Conservation (phyloP, 2,888 invertebrate species). For the Melieria picta region DNA sequence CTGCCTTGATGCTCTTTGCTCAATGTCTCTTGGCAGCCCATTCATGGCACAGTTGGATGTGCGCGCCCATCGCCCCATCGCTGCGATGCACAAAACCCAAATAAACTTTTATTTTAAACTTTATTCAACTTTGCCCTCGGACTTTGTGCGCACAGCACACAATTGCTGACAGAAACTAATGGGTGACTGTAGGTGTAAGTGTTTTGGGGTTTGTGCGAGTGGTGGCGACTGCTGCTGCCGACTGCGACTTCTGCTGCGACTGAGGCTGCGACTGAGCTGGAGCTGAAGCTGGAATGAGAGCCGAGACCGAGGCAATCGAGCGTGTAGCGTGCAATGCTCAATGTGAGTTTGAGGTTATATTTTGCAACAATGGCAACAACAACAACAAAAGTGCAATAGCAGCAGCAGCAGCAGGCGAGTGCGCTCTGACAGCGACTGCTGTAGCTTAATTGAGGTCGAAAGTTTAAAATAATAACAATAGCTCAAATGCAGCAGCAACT, state of each 20-base stretch:
- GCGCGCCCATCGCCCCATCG: background rate
- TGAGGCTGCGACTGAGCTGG: too few species aligned
- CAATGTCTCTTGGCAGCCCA: background rate
- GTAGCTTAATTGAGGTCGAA: slow-evolving; percentile 63
- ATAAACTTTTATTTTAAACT: slow-evolving; percentile 47
- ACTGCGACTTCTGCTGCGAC: too few species aligned
- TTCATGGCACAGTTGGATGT: slow-evolving; percentile 24
- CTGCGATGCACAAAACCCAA: background rate
- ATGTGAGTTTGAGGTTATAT: slow-evolving; percentile 27
- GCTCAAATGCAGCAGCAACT: slow-evolving; percentile 35
- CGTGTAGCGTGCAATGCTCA: too few species aligned
- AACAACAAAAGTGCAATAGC: background rate
- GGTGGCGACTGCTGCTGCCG: too few species aligned
- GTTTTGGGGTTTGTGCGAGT: background rate
- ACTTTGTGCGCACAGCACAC: slow-evolving; percentile 47
- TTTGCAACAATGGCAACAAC: slow-evolving; percentile 6
- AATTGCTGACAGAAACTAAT: background rate
- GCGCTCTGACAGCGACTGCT: slow-evolving; percentile 27
- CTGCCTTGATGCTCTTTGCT: background rate
- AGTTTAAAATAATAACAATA: slow-evolving; percentile 54
- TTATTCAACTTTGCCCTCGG: slow-evolving; percentile 60
- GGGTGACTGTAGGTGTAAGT: background rate
- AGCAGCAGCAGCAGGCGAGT: background rate
- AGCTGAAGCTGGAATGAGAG: too few species aligned
- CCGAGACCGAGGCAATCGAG: too few species aligned